Evolutionary conservation across 2,888 invertebrate species (phyloP).

Genomic region (Pharmacophagus antenor): DNA sequence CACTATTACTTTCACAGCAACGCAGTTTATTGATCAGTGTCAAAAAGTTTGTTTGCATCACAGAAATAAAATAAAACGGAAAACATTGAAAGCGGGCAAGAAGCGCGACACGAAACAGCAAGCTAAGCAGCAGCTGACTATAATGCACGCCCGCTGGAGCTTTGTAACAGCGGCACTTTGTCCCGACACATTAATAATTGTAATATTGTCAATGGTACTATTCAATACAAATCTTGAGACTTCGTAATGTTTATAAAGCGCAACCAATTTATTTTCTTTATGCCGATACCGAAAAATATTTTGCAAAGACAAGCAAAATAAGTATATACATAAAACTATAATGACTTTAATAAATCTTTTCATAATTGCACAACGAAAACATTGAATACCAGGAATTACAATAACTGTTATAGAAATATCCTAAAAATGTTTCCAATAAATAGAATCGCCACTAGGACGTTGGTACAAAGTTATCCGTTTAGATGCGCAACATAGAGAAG

Average conservation of each 20-base stretch:
- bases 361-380: background rate
- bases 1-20: slow-evolving; percentile 70
- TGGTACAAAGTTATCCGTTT: slow-evolving; percentile 57
- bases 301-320: background rate
- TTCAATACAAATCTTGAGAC: too few species aligned
- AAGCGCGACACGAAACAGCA: slow-evolving; percentile 84
- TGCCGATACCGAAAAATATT: background rate
- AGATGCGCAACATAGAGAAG: slow-evolving; percentile 76
- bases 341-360: background rate
- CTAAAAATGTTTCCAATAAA: slow-evolving; percentile 13
- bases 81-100: slow-evolving; percentile 82
- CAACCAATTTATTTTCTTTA: background rate
- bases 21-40: slow-evolving; percentile 67
- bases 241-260: background rate
- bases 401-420: background rate
- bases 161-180: slow-evolving; percentile 52
- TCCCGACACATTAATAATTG: slow-evolving; percentile 7
- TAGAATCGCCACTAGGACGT: slow-evolving; percentile 39
- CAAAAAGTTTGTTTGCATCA: slow-evolving; percentile 78
- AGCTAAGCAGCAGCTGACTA: slow-evolving; percentile 87
- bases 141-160: slow-evolving; percentile 58
- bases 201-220: background rate
- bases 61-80: slow-evolving; percentile 81
- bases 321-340: background rate
- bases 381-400: too few species aligned